Evolutionary conservation across 2,113 vertebrate genomes (phyloP), one percentile per base, ranked within the genome.

Genomic region (Peromyscus polionotus): DNA sequence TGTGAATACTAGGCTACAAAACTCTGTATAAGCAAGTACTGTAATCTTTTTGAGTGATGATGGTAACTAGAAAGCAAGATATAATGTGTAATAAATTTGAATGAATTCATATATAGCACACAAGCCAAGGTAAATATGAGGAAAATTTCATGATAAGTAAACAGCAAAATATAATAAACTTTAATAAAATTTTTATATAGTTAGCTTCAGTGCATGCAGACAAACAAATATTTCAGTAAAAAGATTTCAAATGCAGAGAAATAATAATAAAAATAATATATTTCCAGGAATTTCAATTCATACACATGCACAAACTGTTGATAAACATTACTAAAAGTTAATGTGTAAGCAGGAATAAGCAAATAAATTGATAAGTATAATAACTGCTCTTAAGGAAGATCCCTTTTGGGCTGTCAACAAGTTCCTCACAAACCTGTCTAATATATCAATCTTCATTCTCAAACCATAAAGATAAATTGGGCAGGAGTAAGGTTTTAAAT

Each of bases 41-140:
- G 36, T 93, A 95, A 94, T 97, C 94, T 96, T 93, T 98, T 96
- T 97, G 95, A 97, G 45, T 96, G 97, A 97, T 92, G 91, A 88
- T 91, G 68, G 67, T 97, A 96, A 95, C 91, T 84, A 80, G 68
- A 93, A 94, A 95, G n/a, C 68, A 96, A 87, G 68, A 81, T 48
- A 87, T 95, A 96, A 93, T 96, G 77, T 80, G 51, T 70, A 95
- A 95, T 97, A 98, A 95, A 97, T 97, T 95, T 96, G 89, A 97
- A 84, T 95, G 68, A 93, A 95, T 90, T 98, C 77, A 80, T 92
- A 17, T 81, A 75, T 5, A 93, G 57, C 33, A 91, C 19, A 96
- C 73, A 57, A 95, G 89, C 61, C 91, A 95, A 91, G 67, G 91
- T 97, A 97, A 98, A 97, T 97, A 89, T 89, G 63, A 96, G 80